phyloP scores from a whole-genome alignment of 2,797 vertebrate genomes.

The Loriculus beryllinus region DNA sequence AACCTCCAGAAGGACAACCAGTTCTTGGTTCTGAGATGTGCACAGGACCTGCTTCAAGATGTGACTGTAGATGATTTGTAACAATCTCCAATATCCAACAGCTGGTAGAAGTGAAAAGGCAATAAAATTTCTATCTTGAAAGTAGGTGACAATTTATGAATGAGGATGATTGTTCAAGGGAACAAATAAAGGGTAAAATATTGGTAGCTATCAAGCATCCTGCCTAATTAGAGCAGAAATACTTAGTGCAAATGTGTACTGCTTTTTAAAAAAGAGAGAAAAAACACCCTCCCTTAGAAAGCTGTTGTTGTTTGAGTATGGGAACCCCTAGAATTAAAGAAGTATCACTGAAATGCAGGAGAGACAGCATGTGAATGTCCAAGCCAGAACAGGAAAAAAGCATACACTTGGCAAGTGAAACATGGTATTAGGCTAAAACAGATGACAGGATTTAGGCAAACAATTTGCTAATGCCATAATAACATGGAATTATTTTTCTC shows the following conservation, averaged over 20 bases:
- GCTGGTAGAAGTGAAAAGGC: background rate
- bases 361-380: background rate
- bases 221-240: background rate
- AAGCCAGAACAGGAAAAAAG: background rate
- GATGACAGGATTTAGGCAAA: background rate
- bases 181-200: background rate
- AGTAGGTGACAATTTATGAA: background rate
- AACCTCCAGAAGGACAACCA: background rate
- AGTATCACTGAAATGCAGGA: background rate
- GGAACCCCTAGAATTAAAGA: background rate
- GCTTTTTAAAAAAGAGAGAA: background rate
- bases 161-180: background rate
- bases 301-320: background rate
- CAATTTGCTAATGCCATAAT: background rate
- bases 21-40: background rate
- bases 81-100: background rate
- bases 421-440: background rate
- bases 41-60: background rate
- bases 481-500: background rate
- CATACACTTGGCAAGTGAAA: background rate
- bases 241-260: background rate
- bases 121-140: background rate
- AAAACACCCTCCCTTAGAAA: background rate
- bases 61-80: background rate
- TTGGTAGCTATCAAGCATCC: background rate